Base-by-base conservation (phyloP, 2,797 vertebrate genomes). In the Champsocephalus gunnari region DNA sequence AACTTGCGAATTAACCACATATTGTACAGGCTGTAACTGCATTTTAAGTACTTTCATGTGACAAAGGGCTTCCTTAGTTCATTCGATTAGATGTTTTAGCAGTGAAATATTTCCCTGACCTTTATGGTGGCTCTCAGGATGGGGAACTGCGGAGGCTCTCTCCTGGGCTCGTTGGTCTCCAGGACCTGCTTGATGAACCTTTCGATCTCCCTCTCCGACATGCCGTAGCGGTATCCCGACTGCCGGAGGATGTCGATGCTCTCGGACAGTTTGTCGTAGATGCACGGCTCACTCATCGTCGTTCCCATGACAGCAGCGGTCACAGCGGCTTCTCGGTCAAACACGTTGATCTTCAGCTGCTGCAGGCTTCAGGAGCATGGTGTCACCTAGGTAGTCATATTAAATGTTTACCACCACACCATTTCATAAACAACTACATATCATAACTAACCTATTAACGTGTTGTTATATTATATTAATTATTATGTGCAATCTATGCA, bases 131-230 rank as follows among this genome's bases (percentile, higher is more conserved):
- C 93, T 75, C 95, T 89, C 3, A 98, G 93, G 68, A 97, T 49
- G 59, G 97, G 97, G 80, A 97, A 96, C 59, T 96, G 96, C 0
- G 96, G 95, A 0, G 96, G 96, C 1, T 96, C 95, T 63, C 96
- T 91, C 50, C 95, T 93, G 44, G 97, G 97, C 73, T 98, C 97
- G 0, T 97, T 98, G 75, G 97, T 97, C 92, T 98, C 96, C 91
- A 99, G 89, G 9, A 98, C 96, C 68, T 97, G 97, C 89, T 95
- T 96, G 90, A 99, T 97, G 92, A 99, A 98, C 77, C 95, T 97
- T 92, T 99, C 97, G 1, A 98, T 98, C 87, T 98, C 97, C 75
- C 96, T 93, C 91, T 99, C 97, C 0, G 97, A 97, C 97, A 98
- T 99, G 61, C 97, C 97, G 59, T 97, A 99, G 10, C 97, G 96